A percentile compares a stretch with the other conserved stretches of the same genome.
Evolutionary conservation across 2,888 invertebrate species (phyloP).

Genomic region (Epinotia brunnichana): DNA sequence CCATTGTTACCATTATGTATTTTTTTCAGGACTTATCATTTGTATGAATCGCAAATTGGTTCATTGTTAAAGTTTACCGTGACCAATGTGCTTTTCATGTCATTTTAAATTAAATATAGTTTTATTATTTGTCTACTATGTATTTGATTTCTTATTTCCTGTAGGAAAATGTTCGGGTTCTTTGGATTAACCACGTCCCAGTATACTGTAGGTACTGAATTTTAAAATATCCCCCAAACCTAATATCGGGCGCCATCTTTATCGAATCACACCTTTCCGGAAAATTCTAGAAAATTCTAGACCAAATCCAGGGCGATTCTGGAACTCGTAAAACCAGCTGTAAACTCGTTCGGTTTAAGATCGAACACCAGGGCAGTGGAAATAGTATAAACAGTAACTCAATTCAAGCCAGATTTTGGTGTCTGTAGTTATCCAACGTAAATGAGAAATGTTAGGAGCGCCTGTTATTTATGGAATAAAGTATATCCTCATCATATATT

Average conservation of each 20-base stretch:
- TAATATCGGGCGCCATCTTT: constrained; percentile 51
- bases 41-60: background rate
- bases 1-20: constrained; percentile 11
- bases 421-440: too few species aligned
- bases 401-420: background rate
- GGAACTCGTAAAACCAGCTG: constrained; percentile 69
- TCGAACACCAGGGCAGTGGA: constrained; percentile 58
- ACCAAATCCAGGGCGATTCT: constrained; percentile 66
- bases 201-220: background rate
- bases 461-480: too few species aligned
- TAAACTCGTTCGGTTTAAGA: constrained; percentile 66
- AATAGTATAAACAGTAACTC: background rate
- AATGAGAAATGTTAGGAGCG: too few species aligned
- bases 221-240: constrained; percentile 5
- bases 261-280: constrained; percentile 18
- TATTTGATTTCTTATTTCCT: background rate
- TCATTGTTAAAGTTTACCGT: background rate
- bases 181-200: too few species aligned
- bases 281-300: constrained; percentile 32
- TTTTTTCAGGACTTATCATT: background rate
- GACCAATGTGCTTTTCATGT: too few species aligned
- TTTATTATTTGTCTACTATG: background rate
- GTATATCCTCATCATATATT: too few species aligned
- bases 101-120: too few species aligned
- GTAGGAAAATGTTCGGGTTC: too few species aligned